Base-by-base conservation (phyloP, 64 coral and sea anemone species). In the Stylophora pistillata region DNA sequence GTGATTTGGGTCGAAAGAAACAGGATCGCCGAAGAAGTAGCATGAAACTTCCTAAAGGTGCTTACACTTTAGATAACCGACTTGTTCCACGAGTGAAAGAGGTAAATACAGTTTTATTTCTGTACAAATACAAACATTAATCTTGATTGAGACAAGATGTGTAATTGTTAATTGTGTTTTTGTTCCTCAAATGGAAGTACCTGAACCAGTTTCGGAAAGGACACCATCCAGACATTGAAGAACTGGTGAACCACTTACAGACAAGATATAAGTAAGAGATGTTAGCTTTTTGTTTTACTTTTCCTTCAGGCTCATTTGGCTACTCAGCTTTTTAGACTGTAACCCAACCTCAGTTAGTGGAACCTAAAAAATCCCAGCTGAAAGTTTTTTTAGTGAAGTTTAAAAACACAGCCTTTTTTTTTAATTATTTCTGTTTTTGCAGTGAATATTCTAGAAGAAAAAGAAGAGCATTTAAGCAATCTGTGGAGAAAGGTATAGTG, bases 401-500 rank as follows among this genome's bases (percentile, higher is more conserved):
- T 85, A 66, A 3, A 20, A 23, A 25, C 13, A 10, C 12, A 4
- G 21, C 13, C 15, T 15, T 33, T 9, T 33, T 25, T 23, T 68
- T 3, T 65, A 12, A 59, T 13, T 77, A 30, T 84, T 16, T 31
- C 34, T 61, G n/a, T 21, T 78, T 73, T 66, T 71, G 58, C 64
- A 97, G 95, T 77, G 96, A 98, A 54, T 98, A 98, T 57, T 82
- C 77, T 31, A 94, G 96, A 37, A 98, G 94, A 55, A 98, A 98
- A 27, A 89, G 96, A 79, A 94, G 76, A 60, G 37, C 87, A 16
- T 98, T 98, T 30, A 91, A 84, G 73, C 27, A 74, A 55, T 94
- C 96, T 82, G 96, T 98, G 18, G 89, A 92, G 28, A 98, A 98
- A 98, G 96, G 96, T 98, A 73, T n/a, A n/a, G n/a, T n/a, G n/a